phyloP scores from a whole-genome alignment of 2,113 vertebrate species.

The Salminus brasiliensis region DNA sequence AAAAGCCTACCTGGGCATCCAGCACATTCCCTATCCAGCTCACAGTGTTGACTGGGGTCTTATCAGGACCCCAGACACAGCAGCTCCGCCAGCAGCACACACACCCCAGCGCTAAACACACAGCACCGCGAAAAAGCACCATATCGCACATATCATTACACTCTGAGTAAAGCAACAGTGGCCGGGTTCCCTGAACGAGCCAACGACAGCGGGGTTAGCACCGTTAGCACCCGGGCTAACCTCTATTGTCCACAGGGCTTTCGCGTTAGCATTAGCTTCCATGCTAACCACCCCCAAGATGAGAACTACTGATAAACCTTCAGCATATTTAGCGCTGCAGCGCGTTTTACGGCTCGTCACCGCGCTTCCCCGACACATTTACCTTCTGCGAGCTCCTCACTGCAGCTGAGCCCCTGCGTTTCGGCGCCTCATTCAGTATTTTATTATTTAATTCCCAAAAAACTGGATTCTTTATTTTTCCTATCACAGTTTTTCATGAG shows the following conservation, averaged over 20 bases:
- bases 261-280: conserved; percentile 25
- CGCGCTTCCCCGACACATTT: conserved; percentile 33
- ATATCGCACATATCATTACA: no score
- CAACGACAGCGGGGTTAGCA: background rate
- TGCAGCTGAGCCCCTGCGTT: conserved; percentile 2
- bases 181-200: background rate
- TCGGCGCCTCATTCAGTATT: conserved; percentile 14
- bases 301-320: background rate
- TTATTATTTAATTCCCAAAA: conserved; percentile 23
- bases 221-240: conserved; percentile 28
- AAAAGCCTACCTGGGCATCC: no score
- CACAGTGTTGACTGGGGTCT: no score
- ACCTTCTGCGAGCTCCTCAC: conserved; percentile 59
- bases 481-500: conserved; percentile 65
- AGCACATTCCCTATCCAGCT: no score
- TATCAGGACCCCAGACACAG: no score
- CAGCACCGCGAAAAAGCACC: no score
- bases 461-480: conserved; percentile 60
- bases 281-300: conserved; percentile 9
- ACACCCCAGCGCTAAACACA: no score
- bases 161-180: no score
- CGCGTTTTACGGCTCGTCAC: background rate
- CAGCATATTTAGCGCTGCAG: background rate
- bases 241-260: conserved; percentile 56
- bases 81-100: no score